Evolutionary conservation across 1,140 invertebrate species (phyloP), one percentile per base, ranked within the genome.

Genomic region (Papilio glaucus): DNA sequence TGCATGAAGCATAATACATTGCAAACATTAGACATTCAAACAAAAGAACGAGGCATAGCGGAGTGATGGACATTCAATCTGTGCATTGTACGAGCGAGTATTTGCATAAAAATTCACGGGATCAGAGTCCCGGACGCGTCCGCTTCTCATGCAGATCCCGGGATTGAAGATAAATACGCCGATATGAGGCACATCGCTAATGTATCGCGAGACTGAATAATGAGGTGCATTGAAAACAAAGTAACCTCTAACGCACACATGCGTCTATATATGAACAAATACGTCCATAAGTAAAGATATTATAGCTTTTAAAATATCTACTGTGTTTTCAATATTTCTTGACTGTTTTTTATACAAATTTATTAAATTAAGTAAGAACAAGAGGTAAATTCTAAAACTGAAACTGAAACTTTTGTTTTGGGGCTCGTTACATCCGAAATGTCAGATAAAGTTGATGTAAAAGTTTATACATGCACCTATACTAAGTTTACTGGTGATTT

Each of bases 31-130:
- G 82, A 79, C 79, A 91, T 90, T 92, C 83, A 92, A 90, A 91
- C 87, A 89, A 90, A 83, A 87, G 87, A 90, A 85, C 82, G 82
- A 84, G 78, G 77, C 73, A 79, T 67, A 78, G 77, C 73, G 60
- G 73, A 80, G 80, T 92, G 90, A 91, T 91, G 90, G 90, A 91
- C 89, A 89, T 86, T 84, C 87, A 87, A 87, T 92, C 90, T 86
- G 78, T 38, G 80, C 79, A 82, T 84, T 80, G 84, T 83, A 76
- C 72, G 49, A 24, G 21, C 49, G 18, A 53, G 63, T 69, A 91
- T 92, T 91, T 91, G 90, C 90, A 91, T 92, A 90, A 89, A 89
- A 88, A 88, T 85, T 83, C 80, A 71, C 71, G 53, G 74, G 72
- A 75, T 72, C 79, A 71, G 77, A 81, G 57, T 69, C 37, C 33